Base-by-base conservation (phyloP, 2,888 invertebrate genomes). In the Tiphia femorata region DNA sequence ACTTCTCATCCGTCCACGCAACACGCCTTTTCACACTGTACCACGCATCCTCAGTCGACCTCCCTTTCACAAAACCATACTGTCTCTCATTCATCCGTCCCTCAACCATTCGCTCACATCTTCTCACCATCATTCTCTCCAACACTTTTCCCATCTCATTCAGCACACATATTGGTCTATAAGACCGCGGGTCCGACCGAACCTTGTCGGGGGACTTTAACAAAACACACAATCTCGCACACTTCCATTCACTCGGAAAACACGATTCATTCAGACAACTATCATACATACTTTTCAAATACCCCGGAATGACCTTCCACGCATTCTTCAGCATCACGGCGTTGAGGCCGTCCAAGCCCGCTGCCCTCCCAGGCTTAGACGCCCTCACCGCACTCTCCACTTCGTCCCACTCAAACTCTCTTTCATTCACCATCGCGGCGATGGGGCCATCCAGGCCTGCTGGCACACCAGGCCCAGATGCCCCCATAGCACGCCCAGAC, bases 121-220 rank as follows among this genome's bases (percentile, higher is more conserved):
- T 19, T 5, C 1, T 8, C 20, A 40, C 40, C 40, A 40, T 40
- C 40, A 40, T 40, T 20, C 48, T 20, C 8, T 53, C 48, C 4
- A 48, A 10, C 5, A 42, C n/a, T n/a, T 47, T 53, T 0, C 41
- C 47, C 8, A 41, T 1, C 30, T 23, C 53, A 3, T 33, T n/a
- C 29, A 53, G 10, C 23, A 48, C 1, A 3, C 48, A 17, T 1
- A 54, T 54, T 2, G 43, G 48, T 8, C 54, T 48, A 19, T 48
- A 53, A 10, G 25, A 42, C 8, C n/a, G 2, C 5, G 38, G 38
- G 20, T 38, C 20, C 2, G 19, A 4, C 8, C 29, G 14, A 16
- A 19, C 29, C 10, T 23, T 41, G 0, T 41, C 41, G 0, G 42
- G 41, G 3, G 33, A 41, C 17, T 49, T 49, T 1, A 49, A 7